Conservation (phyloP, 2,888 invertebrate genomes). For the Melipona beecheii region DNA sequence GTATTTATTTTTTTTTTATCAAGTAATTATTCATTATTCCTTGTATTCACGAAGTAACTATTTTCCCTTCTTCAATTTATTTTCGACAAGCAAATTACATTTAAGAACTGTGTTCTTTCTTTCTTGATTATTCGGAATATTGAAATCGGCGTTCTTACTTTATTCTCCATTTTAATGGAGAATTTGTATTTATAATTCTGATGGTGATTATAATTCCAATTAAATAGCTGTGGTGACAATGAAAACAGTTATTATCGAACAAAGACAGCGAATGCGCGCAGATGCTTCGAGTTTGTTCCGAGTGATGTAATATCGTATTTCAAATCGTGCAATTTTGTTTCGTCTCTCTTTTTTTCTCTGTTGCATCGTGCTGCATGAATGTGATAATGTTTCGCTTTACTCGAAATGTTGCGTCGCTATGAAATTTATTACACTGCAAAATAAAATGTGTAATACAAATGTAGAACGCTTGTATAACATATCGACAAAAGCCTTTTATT, state of each 20-base stretch:
- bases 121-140: background rate
- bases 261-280: background rate
- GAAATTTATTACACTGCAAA: constrained; percentile 1
- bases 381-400: constrained; percentile 28
- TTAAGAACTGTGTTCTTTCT: no score
- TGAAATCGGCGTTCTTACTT: no score
- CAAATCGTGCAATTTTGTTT: background rate
- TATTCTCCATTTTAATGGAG: no score
- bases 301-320: constrained; percentile 10
- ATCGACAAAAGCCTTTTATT: constrained; percentile 12
- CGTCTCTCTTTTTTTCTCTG: background rate
- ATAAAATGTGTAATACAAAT: constrained; percentile 28
- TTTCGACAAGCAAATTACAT: background rate
- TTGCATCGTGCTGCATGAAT: constrained; percentile 3
- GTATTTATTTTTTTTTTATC: no score
- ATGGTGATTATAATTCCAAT: no score
- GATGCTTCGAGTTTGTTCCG: background rate
- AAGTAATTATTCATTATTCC: background rate
- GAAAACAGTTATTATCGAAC: background rate
- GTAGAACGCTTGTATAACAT: background rate
- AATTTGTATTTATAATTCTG: no score
- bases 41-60: background rate
- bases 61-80: background rate
- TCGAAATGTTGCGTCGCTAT: background rate
- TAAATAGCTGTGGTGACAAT: background rate